Evolutionary conservation across 2,113 vertebrate species (phyloP).

Genomic region (Tychaedon coryphoeus): DNA sequence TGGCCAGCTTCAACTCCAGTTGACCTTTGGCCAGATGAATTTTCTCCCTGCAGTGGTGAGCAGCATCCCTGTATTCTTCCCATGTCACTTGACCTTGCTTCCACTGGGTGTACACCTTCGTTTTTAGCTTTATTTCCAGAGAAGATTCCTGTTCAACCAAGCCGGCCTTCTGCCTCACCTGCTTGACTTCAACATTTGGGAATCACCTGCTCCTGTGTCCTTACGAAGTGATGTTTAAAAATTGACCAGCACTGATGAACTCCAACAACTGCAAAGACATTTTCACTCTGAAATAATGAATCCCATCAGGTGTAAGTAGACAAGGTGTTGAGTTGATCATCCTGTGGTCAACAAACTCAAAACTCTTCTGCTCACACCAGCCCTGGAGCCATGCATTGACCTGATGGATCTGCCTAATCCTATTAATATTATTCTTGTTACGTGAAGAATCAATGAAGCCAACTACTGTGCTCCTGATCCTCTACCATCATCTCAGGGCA

Average conservation of each 20-base stretch:
- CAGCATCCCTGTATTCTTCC: neutral
- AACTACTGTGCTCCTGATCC: neutral
- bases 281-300: neutral
- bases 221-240: neutral
- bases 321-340: neutral
- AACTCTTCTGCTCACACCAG: neutral
- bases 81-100: neutral
- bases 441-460: neutral
- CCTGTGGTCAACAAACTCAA: neutral
- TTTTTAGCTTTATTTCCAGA: neutral
- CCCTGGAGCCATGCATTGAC: neutral
- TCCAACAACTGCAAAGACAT: neutral
- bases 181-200: neutral
- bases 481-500: accelerated
- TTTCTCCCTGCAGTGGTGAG: neutral
- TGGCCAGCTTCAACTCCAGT: neutral
- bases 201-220: neutral
- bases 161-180: accelerated
- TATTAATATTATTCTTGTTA: neutral
- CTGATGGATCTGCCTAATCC: neutral
- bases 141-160: neutral
- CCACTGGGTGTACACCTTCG: neutral
- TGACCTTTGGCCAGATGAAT: neutral
- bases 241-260: neutral
- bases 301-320: neutral